Percentiles rank a stretch among this genome's conserved stretches.
Evolutionary conservation across 2,888 invertebrate genomes (phyloP).

Genomic region (Linnaemya tessellans): DNA sequence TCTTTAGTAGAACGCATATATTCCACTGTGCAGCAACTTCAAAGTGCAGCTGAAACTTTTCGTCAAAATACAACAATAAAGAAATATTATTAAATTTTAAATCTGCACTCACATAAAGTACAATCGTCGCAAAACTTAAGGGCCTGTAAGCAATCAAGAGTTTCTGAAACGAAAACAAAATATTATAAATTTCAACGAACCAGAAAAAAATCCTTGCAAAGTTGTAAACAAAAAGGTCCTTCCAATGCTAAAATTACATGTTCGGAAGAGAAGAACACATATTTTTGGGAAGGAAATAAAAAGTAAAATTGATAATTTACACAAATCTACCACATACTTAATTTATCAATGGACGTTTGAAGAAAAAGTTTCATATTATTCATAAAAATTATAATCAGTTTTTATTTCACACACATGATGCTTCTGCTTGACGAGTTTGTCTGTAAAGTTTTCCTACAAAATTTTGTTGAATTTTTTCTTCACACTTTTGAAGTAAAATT

Average conservation of each 20-base stretch:
- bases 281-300: neutral
- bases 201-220: conserved; percentile 8
- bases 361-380: conserved; percentile 38
- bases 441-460: conserved; percentile 56
- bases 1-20: neutral
- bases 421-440: conserved; percentile 47
- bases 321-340: conserved; percentile 47
- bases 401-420: conserved; percentile 54
- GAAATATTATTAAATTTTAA: neutral
- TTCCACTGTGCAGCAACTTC: neutral
- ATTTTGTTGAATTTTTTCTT: conserved; percentile 1
- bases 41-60: neutral
- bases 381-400: conserved; percentile 56
- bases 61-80: neutral
- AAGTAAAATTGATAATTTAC: conserved; percentile 30
- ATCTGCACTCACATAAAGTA: conserved; percentile 29
- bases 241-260: neutral
- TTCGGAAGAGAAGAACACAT: neutral
- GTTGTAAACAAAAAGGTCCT: conserved; percentile 5
- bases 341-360: conserved; percentile 53
- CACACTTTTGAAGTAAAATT: conserved; percentile 8
- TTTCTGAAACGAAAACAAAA: conserved; percentile 21
- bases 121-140: conserved; percentile 57
- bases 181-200: neutral
- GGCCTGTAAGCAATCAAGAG: conserved; percentile 67